Evolutionary conservation across 2,888 invertebrate genomes (phyloP).

Genomic region (Leucania comma): DNA sequence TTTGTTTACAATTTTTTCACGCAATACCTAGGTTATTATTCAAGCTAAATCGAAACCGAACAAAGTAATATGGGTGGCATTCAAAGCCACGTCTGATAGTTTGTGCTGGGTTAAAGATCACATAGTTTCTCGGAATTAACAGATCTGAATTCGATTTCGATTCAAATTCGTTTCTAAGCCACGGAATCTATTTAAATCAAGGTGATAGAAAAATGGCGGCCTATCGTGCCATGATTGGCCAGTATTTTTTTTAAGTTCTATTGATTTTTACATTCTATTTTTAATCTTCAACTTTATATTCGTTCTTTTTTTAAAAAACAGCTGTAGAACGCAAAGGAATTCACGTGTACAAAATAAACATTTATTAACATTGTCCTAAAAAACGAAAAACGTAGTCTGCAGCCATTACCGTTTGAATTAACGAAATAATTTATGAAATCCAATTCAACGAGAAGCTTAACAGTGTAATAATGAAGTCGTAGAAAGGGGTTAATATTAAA

Average conservation of each 20-base stretch:
- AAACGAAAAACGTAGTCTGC: slow-evolving; percentile 37
- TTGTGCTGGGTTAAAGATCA: slow-evolving; percentile 50
- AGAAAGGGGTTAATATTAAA: slow-evolving; percentile 63
- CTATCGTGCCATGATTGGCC: neutral
- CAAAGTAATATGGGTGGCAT: neutral
- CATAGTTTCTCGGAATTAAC: slow-evolving; percentile 36
- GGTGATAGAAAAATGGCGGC: slow-evolving; percentile 11
- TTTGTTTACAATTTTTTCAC: neutral
- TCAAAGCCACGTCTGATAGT: slow-evolving; percentile 19
- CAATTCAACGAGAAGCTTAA: slow-evolving; percentile 66
- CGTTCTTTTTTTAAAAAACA: neutral
- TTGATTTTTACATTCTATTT: neutral
- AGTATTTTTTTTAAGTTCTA: neutral
- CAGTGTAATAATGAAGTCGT: slow-evolving; percentile 63
- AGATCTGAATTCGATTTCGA: slow-evolving; percentile 37
- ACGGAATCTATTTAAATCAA: slow-evolving; percentile 22
- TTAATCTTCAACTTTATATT: neutral
- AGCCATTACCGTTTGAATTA: slow-evolving; percentile 39
- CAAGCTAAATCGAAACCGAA: neutral
- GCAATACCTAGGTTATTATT: neutral
- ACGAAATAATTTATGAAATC: slow-evolving; percentile 60
- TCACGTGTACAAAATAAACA: slow-evolving; percentile 33
- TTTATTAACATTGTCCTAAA: slow-evolving; percentile 29
- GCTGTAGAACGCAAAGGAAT: neutral
- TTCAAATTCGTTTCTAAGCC: slow-evolving; percentile 27